Percentiles rank a stretch among this genome's conserved stretches.
Conservation (phyloP, 2,113 vertebrate genomes). For the Podarcis raffonei region DNA sequence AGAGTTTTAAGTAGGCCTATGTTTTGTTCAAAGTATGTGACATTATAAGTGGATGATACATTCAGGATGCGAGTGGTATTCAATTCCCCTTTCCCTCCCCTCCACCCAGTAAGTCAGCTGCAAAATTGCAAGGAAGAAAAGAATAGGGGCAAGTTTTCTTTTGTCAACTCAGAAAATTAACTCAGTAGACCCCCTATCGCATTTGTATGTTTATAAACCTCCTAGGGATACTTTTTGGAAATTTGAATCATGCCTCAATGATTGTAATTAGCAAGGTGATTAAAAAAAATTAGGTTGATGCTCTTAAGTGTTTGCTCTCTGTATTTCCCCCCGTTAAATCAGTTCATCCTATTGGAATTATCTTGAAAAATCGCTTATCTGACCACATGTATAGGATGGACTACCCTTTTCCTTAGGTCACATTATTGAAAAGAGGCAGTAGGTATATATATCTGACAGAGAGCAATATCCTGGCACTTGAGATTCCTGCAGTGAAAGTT, state of each 20-base stretch:
- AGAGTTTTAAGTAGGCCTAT: slow-evolving; percentile 26
- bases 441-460: slow-evolving; percentile 15
- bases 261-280: background rate
- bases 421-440: slow-evolving; percentile 8
- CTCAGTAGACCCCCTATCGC: background rate
- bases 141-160: background rate
- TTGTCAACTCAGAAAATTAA: background rate
- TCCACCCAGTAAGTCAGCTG: background rate
- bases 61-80: background rate
- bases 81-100: background rate
- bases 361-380: background rate
- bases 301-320: background rate
- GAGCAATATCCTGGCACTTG: background rate
- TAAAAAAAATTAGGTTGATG: background rate
- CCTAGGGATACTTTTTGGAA: background rate
- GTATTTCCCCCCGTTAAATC: no score
- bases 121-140: background rate
- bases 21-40: slow-evolving; percentile 74
- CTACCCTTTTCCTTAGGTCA: slow-evolving; percentile 6
- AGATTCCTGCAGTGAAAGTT: slow-evolving; percentile 13
- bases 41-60: slow-evolving; percentile 73
- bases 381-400: background rate
- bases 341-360: background rate
- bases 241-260: background rate
- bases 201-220: background rate